A percentile compares a stretch with the other conserved stretches of the same genome.
Evolutionary conservation across 2,113 vertebrate genomes (phyloP).

Genomic region (Leucoraja erinaceus): DNA sequence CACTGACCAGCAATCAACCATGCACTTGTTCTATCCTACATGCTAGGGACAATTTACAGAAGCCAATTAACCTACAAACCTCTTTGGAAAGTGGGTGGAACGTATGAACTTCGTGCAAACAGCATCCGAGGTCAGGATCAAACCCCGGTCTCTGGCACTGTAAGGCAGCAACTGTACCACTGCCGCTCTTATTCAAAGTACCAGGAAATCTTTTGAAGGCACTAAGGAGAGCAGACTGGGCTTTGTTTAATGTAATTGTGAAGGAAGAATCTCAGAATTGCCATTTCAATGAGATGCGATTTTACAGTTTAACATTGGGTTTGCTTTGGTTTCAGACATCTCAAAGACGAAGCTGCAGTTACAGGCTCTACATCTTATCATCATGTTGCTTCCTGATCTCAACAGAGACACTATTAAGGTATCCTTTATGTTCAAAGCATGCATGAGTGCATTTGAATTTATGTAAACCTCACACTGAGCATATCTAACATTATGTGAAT

Average conservation of each 20-base stretch:
- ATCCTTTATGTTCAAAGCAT: constrained; percentile 39
- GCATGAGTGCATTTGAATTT: too few relatives aligned
- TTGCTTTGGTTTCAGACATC: constrained; percentile 64
- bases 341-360: constrained; percentile 75
- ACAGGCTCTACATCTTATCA: constrained; percentile 85
- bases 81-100: too few relatives aligned
- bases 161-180: too few relatives aligned
- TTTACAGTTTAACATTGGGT: neutral
- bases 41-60: too few relatives aligned
- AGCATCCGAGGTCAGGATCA: too few relatives aligned
- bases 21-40: too few relatives aligned
- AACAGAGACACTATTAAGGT: constrained; percentile 85
- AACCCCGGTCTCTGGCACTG: too few relatives aligned
- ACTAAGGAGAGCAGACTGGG: neutral
- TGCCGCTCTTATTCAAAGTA: neutral
- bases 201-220: neutral
- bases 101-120: too few relatives aligned
- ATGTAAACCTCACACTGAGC: too few relatives aligned
- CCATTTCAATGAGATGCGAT: neutral
- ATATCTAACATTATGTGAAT: too few relatives aligned
- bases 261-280: neutral
- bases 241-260: neutral
- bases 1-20: too few relatives aligned
- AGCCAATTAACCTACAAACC: too few relatives aligned
- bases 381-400: constrained; percentile 80